These are phyloP conservation scores for Hecatera dysodea DNA, from an alignment of 2,888 invertebrate species.

Conservation along the genomic window DNA sequence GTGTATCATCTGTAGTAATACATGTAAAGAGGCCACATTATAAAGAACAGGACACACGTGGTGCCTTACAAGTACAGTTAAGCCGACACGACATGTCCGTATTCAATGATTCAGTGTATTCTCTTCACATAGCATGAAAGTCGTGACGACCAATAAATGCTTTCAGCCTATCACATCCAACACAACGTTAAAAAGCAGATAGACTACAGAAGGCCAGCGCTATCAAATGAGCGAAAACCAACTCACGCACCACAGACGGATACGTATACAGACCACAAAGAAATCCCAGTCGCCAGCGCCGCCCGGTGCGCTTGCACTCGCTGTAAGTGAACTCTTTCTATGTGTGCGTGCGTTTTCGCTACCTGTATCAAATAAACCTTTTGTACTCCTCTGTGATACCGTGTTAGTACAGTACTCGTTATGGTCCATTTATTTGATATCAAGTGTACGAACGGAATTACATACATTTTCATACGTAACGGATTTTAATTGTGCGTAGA, in stretches of 20 bases:
- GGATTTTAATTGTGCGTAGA: conserved; percentile 49
- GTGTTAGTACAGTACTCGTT: conserved; percentile 61
- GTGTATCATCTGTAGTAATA: conserved; percentile 46
- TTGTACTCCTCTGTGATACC: not conserved
- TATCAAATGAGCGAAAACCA: not conserved
- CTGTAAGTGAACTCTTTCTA: not conserved
- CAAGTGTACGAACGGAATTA: conserved; percentile 53
- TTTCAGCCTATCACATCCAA: conserved; percentile 68
- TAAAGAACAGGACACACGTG: conserved; percentile 67
- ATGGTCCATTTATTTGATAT: conserved; percentile 72
- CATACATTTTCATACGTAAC: conserved; percentile 53
- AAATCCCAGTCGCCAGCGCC: not conserved
- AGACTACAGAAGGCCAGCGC: conserved; percentile 3
- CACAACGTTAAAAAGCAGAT: not conserved
- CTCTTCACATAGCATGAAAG: conserved; percentile 76
- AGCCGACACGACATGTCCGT: conserved; percentile 56
- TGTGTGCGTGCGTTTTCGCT: conserved; percentile 10
- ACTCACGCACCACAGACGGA: not conserved
- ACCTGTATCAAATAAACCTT: not conserved
- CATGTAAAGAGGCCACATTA: conserved; percentile 53
- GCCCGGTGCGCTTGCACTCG: not conserved
- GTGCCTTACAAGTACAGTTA: conserved; percentile 61
- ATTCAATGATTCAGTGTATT: conserved; percentile 69
- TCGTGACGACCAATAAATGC: conserved; percentile 83
- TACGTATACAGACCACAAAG: not conserved